Percentiles rank a stretch among this genome's conserved stretches.
Evolutionary conservation across 2,797 vertebrate genomes (phyloP).

Genomic region (Cyclura pinguis): DNA sequence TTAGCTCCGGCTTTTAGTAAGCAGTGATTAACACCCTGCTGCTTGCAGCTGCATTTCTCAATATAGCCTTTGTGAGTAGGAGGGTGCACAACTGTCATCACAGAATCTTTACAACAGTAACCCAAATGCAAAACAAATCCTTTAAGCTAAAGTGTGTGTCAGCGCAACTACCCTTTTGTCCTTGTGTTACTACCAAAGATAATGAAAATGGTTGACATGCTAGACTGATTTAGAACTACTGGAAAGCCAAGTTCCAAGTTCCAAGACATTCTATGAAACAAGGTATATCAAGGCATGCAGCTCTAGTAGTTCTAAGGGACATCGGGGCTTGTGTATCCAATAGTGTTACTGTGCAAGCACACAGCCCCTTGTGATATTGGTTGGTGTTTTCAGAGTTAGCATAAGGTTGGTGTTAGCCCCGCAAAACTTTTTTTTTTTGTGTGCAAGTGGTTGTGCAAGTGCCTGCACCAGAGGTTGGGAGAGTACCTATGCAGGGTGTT

Average conservation of each 20-base stretch:
- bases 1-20: constrained; percentile 74
- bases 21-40: constrained; percentile 85
- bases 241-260: not conserved
- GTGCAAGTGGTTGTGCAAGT: no score
- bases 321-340: no score
- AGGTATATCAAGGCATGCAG: no score
- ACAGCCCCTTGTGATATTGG: no score
- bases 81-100: constrained; percentile 84
- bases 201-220: constrained; percentile 39
- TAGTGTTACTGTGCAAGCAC: no score
- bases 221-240: not conserved
- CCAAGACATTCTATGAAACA: not conserved
- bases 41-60: constrained; percentile 83
- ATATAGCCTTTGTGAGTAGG: constrained; percentile 77
- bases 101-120: constrained; percentile 82
- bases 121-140: constrained; percentile 73
- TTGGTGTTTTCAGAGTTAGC: no score
- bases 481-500: no score
- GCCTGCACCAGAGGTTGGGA: no score
- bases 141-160: constrained; percentile 78
- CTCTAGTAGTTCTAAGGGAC: no score
- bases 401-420: no score
- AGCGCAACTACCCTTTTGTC: constrained; percentile 71
- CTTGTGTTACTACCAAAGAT: constrained; percentile 77
- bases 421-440: no score